Evolutionary conservation across 2,797 vertebrate species (phyloP), one percentile per base, ranked within the genome.

Genomic region (Denticeps clupeoides): DNA sequence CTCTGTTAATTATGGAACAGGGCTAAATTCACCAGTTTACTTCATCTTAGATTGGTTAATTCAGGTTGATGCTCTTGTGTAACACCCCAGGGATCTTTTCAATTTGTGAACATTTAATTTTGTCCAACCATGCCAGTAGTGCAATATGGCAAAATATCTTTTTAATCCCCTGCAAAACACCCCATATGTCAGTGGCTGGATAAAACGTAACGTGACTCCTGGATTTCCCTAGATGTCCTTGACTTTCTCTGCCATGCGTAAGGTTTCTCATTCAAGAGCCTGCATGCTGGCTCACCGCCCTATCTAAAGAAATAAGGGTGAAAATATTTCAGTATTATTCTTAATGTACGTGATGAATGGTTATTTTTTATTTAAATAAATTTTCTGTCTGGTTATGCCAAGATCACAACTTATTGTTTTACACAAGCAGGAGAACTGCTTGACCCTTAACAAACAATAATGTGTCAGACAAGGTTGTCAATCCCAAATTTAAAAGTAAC

Each of bases 161-260:
- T n/a, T 38, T 38, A 38, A 38, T 38, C 35, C 5, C 21, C 18
- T 35, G 3, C 18, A 11, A 38, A 38, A 38, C 8, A 10, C 35
- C 35, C 16, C 18, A 18, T n/a, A 35, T 38, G 35, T 38, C 35
- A 7, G 4, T 21, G 35, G 35, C 35, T 21, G 16, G 38, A 38
- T 38, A 38, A 38, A 38, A 38, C 35, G 21, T 38, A 35, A 35
- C 35, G 38, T n/a, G n/a, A n/a, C n/a, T n/a, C n/a, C n/a, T n/a
- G n/a, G n/a, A n/a, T n/a, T n/a, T n/a, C n/a, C n/a, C n/a, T n/a
- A n/a, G 9, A 38, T 38, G 35, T 35, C 35, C 35, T 38, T 38
- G 35, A 38, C 35, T 38, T 38, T 38, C 18, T 38, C 9, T 38
- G 18, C 7, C 38, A 35, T 19, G 10, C 35, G 5, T 16, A 16